Percentiles rank a stretch among this genome's conserved stretches.
Conservation (phyloP, 2,888 invertebrate species). For the Pyrocoelia pectoralis region DNA sequence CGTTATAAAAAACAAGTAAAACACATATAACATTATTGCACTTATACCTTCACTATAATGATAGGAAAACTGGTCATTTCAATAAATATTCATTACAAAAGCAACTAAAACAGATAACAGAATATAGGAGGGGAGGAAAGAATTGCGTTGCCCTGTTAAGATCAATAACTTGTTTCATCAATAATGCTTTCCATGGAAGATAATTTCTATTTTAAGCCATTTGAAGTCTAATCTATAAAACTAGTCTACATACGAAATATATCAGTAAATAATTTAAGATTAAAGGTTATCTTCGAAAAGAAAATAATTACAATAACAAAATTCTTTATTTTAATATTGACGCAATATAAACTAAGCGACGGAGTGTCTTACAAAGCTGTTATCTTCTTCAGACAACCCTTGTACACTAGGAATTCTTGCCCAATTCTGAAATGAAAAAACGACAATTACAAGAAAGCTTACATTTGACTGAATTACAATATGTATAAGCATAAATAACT, state of each 20-base stretch:
- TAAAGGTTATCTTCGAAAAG: constrained; percentile 6
- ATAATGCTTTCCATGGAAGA: constrained; percentile 15
- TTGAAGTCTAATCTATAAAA: too few species aligned
- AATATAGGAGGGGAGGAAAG: neutral
- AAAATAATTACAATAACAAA: neutral
- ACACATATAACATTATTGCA: too few species aligned
- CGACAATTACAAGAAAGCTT: too few species aligned
- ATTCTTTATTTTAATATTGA: neutral
- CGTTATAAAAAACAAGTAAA: neutral
- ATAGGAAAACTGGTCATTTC: neutral
- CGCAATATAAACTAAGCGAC: constrained; percentile 14
- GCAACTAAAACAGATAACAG: neutral
- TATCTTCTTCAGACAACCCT: constrained; percentile 53
- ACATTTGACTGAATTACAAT: too few species aligned
- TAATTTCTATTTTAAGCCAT: neutral
- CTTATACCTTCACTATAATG: neutral
- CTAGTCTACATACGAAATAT: too few species aligned
- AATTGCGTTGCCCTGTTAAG: neutral
- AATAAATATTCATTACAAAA: neutral
- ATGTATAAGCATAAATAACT: too few species aligned
- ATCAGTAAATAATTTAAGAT: neutral
- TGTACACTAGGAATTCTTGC: constrained; percentile 66
- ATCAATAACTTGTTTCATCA: constrained; percentile 25
- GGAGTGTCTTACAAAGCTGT: constrained; percentile 51
- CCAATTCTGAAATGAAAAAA: constrained; percentile 65